Base-by-base conservation (phyloP, 35 echinoderm and acorn worm genomes). In the Eucidaris tribuloides region DNA sequence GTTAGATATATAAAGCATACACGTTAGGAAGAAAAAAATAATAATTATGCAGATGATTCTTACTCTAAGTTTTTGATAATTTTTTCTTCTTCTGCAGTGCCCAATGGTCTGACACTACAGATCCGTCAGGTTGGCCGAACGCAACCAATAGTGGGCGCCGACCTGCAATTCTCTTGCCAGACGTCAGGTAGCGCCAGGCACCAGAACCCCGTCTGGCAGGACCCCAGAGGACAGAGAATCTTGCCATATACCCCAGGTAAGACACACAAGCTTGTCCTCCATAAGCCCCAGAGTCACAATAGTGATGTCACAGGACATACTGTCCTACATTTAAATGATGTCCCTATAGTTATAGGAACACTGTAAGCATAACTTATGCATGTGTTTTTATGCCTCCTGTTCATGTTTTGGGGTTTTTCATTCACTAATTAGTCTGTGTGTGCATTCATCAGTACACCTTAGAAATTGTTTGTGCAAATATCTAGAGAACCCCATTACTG, bases 61-160 rank as follows among this genome's bases (percentile, higher is more conserved):
- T 9, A 6, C 48, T 44, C 24, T 46, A 22, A 46, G 38, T 79
- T 49, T 54, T 48, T 54, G 48, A 48, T 3, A 45, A 80, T 80
- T 57, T 25, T 20, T 57, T n/a, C 2, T 80, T 79, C n/a, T 80
- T 54, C 20, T 80, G 77, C 37, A 85, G 82, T 85, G 24, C 40
- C 42, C 29, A 61, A 85, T 1, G 44, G 65, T 9, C 4, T 34
- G 35, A 40, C 9, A 20, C 37, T 94, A 5, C 79, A 64, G 34
- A 89, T 94, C 17, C 66, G 81, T 38, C 80, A 89, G 58, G 76
- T 89, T 24, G 81, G 80, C n/a, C 88, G 52, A 33, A 81, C 57
- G 2, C 42, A 18, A 13, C 42, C 64, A 0, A 20, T 62, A 25
- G 65, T 74, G 13, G 91, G 91, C 9, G 36, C 79, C 32, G 68